Conservation (phyloP, 1,140 invertebrate species). For the Rhopalosiphum padi region DNA sequence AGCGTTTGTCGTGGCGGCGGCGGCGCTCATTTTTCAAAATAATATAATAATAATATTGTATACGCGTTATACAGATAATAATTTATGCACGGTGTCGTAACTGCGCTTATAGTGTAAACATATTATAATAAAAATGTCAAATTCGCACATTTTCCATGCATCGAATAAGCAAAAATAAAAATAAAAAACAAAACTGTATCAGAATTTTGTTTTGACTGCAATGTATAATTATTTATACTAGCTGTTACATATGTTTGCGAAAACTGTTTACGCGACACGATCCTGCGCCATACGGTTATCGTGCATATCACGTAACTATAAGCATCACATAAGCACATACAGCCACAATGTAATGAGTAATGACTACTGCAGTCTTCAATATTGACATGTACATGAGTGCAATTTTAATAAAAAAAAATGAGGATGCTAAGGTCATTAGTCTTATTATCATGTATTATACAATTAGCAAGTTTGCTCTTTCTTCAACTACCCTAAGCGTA, state of each 20-base stretch:
- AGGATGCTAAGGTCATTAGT: neutral
- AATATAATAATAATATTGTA: neutral
- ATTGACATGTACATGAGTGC: neutral
- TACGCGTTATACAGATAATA: neutral
- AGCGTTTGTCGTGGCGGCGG: neutral
- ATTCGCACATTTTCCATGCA: neutral
- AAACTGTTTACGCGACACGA: neutral
- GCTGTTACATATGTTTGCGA: neutral
- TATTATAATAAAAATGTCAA: neutral
- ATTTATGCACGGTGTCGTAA: neutral
- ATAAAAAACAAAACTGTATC: neutral
- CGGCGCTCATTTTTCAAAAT: neutral
- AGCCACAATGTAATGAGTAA: no score
- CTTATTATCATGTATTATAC: neutral
- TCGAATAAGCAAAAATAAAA: neutral
- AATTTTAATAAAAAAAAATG: neutral
- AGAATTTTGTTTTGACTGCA: neutral
- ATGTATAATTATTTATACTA: neutral
- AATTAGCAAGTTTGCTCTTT: no score
- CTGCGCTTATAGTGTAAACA: neutral
- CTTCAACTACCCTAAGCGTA: no score
- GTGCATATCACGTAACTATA: neutral
- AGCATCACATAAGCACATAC: neutral
- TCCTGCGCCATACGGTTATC: neutral
- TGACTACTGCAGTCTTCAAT: no score